Evolutionary conservation across 2,113 vertebrate genomes (phyloP), one percentile per base, ranked within the genome.

Genomic region (Orcinus orca): DNA sequence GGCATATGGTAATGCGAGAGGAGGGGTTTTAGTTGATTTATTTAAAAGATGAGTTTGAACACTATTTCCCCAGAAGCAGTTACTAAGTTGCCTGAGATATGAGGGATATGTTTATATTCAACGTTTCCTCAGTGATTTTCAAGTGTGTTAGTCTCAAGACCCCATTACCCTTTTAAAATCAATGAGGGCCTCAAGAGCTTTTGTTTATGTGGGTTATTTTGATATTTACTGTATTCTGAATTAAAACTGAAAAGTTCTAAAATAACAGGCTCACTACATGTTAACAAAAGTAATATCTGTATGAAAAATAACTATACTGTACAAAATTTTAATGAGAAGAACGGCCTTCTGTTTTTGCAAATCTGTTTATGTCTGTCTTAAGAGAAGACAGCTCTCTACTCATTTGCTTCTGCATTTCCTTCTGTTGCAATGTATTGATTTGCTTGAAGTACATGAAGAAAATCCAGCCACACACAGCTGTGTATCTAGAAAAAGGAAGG

Each of bases 121-220:
- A 47, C 36, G 87, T 87, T 84, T 93, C 73, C 31, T 90, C 31
- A n/a, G 4, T 65, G 65, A 44, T 76, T 96, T 96, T 95, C 44
- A 80, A 74, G 62, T 91, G 31, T 63, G n/a, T 62, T 68, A 44
- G 58, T 68, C 80, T 95, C 38, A 86, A 31, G 50, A n/a, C 12
- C 44, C 31, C 3, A 8, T 79, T 77, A 36, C 7, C 4, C 12
- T 85, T 23, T 90, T 92, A 65, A 58, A 74, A 81, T 70, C 44
- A 93, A 7, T 71, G 68, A 87, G 21, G 21, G 77, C 15, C 15
- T 81, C 23, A 47, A 47, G 67, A 86, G 23, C 29, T 90, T 71
- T 85, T 95, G 53, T 71, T 90, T 55, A 31, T 44, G 2, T 65
- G 53, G 14, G 31, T 79, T 85, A 63, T 58, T 71, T 79, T 85